These are phyloP conservation scores for Crotophaga sulcirostris DNA, from an alignment of 2,113 vertebrate species.

Conservation along the genomic window DNA sequence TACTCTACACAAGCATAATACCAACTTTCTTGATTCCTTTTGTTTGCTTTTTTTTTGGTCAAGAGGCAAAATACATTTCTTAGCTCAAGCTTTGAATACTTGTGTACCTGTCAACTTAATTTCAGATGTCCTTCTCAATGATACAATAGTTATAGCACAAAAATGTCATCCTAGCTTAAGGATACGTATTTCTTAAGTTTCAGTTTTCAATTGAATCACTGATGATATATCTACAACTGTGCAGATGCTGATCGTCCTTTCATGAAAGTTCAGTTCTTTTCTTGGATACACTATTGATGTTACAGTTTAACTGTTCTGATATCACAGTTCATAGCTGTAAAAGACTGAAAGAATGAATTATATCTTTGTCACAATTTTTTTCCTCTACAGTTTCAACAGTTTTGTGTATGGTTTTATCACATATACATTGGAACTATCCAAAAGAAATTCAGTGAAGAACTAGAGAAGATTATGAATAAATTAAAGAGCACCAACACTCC, in stretches of 20 bases:
- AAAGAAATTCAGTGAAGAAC: neutral
- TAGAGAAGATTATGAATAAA: neutral
- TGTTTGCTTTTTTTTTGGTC: neutral
- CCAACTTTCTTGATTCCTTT: neutral
- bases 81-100: neutral
- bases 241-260: neutral
- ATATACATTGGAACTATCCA: neutral
- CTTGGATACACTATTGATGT: neutral
- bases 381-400: neutral
- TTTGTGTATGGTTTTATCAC: neutral
- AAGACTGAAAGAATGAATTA: neutral
- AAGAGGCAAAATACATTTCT: neutral
- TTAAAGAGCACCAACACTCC: neutral
- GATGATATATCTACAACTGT: neutral
- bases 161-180: neutral
- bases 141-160: neutral
- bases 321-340: neutral
- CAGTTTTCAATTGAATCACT: neutral
- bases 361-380: neutral
- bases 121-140: neutral
- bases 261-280: neutral
- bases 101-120: neutral
- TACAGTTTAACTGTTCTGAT: neutral
- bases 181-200: neutral
- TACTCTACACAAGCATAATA: neutral